Evolutionary conservation across 1,140 invertebrate genomes (phyloP), one percentile per base, ranked within the genome.

Genomic region (Plutomurus gul): DNA sequence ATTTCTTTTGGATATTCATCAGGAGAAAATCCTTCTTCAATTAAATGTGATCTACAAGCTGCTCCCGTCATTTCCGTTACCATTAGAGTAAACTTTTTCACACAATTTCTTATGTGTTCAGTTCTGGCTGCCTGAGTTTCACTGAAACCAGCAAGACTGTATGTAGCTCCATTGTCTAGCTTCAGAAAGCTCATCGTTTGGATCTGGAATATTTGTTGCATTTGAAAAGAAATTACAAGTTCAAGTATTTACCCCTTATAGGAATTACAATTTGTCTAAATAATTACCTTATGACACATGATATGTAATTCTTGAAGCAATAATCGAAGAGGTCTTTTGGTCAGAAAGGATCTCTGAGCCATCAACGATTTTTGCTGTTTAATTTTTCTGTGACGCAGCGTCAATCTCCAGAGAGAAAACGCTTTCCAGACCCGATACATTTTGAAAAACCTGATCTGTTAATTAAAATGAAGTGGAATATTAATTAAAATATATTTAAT

Each of bases 371-470:
- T 89, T 0, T 90, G 90, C 8, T 86, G 85, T 46, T 85, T 87
- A 56, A 91, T 89, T 85, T 94, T 95, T 40, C 89, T 89, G 80
- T 89, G 91, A 27, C 90, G 87, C 18, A 95, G 89, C n/a, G 90
- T 91, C 84, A 93, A 93, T 43, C 89, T 87, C 94, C 94, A 95
- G 0, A 92, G 89, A 83, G 91, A 92, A 85, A 95, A 94, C 0
- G 92, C 90, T 86, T 95, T 95, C 93, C 94, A 95, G 70, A 91
- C 89, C 11, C 92, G 89, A 85, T 92, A 95, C 25, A 90, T 85
- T 20, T 87, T 86, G 85, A 95, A 95, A 25, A 91, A 90, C 78
- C 89, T 91, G 47, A 95, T 92, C 90, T 93, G 85, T 33, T 74
- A 70, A 20, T 16, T 27, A 39, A 37, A 0, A 37, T 22, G n/a